Evolutionary conservation across 2,113 vertebrate genomes (phyloP), one percentile per base, ranked within the genome.

Genomic region (Tachuris rubrigastra): DNA sequence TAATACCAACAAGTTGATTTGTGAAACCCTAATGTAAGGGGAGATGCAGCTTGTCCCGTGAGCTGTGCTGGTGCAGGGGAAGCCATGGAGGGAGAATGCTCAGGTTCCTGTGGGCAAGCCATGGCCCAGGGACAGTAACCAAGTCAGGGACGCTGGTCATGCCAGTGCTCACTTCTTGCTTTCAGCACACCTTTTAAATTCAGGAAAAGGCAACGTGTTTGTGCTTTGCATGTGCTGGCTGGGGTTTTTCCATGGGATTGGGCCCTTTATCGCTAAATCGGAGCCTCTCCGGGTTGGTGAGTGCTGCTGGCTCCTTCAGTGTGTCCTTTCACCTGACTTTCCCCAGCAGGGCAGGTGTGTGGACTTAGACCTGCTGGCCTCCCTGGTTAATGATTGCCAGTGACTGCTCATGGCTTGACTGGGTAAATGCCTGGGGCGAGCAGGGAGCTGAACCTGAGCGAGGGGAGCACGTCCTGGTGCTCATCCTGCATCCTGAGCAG

Each of bases 91-190:
- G 31, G 55, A 47, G 21, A 63, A 10, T 2, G 2, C 42, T 46
- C 10, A 20, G 25, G 3, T 53, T 53, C n/a, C 18, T 1, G 2
- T 6, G 22, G 12, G 22, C 15, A 30, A 17, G 21, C 28, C 11
- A 10, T 0, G 4, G 63, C 20, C 8, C 27, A 10, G 46, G 63
- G 49, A 25, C 16, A 31, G 27, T 22, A 3, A 3, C 10, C 1
- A 1, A 21, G 59, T 22, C 1, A 7, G 63, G 44, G 27, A 1
- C 15, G 3, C n/a, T 0, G 0, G 19, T 42, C 6, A 1, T 1
- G 3, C 24, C 44, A 24, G 16, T 0, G 7, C 65, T 85, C 55
- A 1, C 24, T 49, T 53, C 37, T 17, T 56, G n/a, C 62, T 79
- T 60, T 27, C 63, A 42, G 39, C 18, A 7, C 7, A 3, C 10